Base-by-base conservation (phyloP, 2,113 vertebrate species). In the Crotalus helleri region DNA sequence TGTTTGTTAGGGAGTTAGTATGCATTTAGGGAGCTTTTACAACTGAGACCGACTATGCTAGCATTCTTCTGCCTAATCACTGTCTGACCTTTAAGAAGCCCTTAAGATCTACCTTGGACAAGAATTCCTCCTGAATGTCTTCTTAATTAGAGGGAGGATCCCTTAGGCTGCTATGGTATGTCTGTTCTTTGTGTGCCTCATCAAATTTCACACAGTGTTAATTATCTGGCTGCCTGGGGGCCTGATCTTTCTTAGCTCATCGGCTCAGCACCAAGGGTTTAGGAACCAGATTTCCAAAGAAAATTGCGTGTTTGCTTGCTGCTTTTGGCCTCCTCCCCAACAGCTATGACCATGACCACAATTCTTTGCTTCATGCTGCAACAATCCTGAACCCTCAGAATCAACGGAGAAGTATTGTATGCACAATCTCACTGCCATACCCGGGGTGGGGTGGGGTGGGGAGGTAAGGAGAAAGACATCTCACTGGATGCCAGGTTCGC, bases 401-500 rank as follows among this genome's bases (percentile, higher is more conserved):
- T 92, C 21, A 11, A 92, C 8, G 23, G 87, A 95, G 54, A 91
- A 95, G 94, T 81, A 64, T 86, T 91, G 49, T 1, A 23, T 0
- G 26, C 90, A 90, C 81, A 81, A 93, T 93, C 95, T 95, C 92
- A 9, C 49, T 86, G 54, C 0, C 0, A 74, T 88, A 95, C 92
- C 96, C 93, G 0, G 3, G 49, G 49, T 51, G 49, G 49, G 49
- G 7, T 49, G 49, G 29, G 12, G 64, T 3, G 53, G 53, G 53
- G 53, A 91, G 96, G 92, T 88, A 96, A 94, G 93, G 95, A 96
- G 95, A 96, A 95, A 94, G 89, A 93, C 93, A 17, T 96, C 93
- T 87, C 85, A 49, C 26, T 26, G 74, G 91, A 89, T 97, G 95
- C 95, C 96, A 96, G 92, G 85, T 95, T 94, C 89, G 89, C 39